Evolutionary conservation across 2,888 invertebrate genomes (phyloP), one percentile per base, ranked within the genome.

Genomic region (Lithophane semibrunnea): DNA sequence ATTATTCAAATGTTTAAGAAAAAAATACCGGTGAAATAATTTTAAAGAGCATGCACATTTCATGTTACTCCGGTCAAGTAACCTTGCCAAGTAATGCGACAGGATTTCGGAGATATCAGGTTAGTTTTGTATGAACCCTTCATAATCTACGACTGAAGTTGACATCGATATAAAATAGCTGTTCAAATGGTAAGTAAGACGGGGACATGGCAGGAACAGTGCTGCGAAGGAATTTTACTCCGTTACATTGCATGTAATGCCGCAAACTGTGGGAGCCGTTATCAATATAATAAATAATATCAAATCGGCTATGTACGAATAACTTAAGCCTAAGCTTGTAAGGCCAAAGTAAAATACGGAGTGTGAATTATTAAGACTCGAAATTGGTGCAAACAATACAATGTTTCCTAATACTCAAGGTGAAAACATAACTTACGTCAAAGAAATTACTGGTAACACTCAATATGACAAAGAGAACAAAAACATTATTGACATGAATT

Each of bases 191-290:
- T 94, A 92, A 92, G 91, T 90, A 90, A 92, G 91, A 92, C 92
- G 88, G 91, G 86, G 87, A 95, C 95, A 94, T 91, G 95, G 92
- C 95, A 93, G 91, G 88, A 91, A 94, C 95, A 94, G 87, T 90
- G 91, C 88, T 91, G 90, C 85, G 84, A 81, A 90, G 92, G 91
- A 92, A 92, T 94, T 93, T 93, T 91, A 93, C 93, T 92, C 94
- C 93, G 94, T 93, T 94, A 93, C 86, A 89, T 90, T 85, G 89
- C 91, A 88, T 92, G 93, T 93, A 92, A 88, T 88, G 83, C 91
- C 87, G 86, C 89, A 89, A 88, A 89, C 82, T 76, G 84, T 90
- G 88, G 89, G 88, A 83, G 88, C 88, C 82, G 88, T 90, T 92
- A 92, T 90, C 91, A 87, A 84, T 83, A 83, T 85, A 86, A 91